Base-by-base conservation (phyloP, 2,797 vertebrate genomes). In the Poeciliopsis gracilis region DNA sequence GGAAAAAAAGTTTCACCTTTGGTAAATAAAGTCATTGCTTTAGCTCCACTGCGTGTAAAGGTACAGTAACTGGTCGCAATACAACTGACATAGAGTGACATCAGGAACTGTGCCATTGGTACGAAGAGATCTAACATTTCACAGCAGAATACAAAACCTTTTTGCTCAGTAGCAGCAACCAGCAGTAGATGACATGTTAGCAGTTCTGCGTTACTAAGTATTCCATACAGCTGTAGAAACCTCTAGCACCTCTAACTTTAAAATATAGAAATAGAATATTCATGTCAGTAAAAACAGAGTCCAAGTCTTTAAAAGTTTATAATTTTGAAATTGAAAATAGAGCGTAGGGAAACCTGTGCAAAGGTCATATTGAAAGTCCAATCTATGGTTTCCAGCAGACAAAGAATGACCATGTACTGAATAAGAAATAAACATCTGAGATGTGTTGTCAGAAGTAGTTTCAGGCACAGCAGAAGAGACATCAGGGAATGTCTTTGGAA, bases 391-490 rank as follows among this genome's bases (percentile, higher is more conserved):
- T 75, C 30, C 10, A 33, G 70, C 46, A 85, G 47, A 88, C 80
- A 90, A 83, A 87, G 72, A 79, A 8, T 2, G 73, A 73, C 83
- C 82, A 86, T 36, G 63, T 85, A 77, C 5, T 25, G 53, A 77
- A 78, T 77, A 55, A 81, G 70, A 89, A 86, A 86, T 84, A 91
- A 90, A 91, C 83, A 88, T 79, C 77, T 86, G 78, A 80, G 57
- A 70, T 77, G 76, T 86, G 85, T 80, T 93, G 92, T 95, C 94
- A 91, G 76, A 92, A 90, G 82, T 53, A 71, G 90, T 94, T 93
- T 90, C 75, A 82, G 88, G 77, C 77, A 72, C 82, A 80, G 78
- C 72, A 86, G 85, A 86, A 57, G 55, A 84, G 87, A 90, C 87
- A 84, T 89, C 67, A 88, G 74, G 13, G 81, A 90, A 92, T 88